Conservation (phyloP, 92 coral and sea anemone species). For the Ricordea florida region DNA sequence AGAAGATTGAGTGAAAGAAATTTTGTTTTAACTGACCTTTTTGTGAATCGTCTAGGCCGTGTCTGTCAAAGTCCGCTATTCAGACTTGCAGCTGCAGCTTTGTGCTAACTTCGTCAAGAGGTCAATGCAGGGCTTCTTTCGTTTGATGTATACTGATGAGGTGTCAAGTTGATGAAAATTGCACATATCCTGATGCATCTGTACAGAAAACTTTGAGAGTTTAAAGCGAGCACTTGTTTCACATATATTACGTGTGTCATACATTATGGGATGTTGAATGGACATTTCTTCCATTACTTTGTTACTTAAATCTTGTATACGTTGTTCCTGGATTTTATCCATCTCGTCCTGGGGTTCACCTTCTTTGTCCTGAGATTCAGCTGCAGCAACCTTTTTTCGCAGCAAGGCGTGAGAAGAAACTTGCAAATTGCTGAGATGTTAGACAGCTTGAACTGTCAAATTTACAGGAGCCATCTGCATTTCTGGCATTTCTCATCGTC, state of each 20-base stretch:
- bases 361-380: neutral
- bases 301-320: slow-evolving; percentile 5
- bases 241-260: slow-evolving; percentile 39
- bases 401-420: slow-evolving; percentile 54
- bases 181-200: slow-evolving; percentile 36
- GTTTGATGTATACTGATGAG: slow-evolving; percentile 4
- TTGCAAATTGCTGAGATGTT: slow-evolving; percentile 41
- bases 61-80: too few species aligned
- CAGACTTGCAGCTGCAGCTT: slow-evolving; percentile 26
- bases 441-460: slow-evolving; percentile 26
- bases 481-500: slow-evolving; percentile 35
- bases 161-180: slow-evolving; percentile 34
- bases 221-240: slow-evolving; percentile 18
- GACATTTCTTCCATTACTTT: slow-evolving; percentile 24
- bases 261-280: slow-evolving; percentile 39
- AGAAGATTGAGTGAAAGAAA: too few species aligned
- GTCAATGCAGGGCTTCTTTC: slow-evolving; percentile 27
- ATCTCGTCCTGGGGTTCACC: slow-evolving; percentile 1
- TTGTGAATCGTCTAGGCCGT: too few species aligned
- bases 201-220: slow-evolving; percentile 31
- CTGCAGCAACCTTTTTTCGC: slow-evolving; percentile 19
- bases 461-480: slow-evolving; percentile 24
- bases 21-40: too few species aligned
- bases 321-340: slow-evolving; percentile 13
- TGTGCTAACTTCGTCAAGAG: neutral